A percentile compares a stretch with the other conserved stretches of the same genome.
Evolutionary conservation across 1,140 invertebrate genomes (phyloP).

Genomic region (Kradibia gibbosae): DNA sequence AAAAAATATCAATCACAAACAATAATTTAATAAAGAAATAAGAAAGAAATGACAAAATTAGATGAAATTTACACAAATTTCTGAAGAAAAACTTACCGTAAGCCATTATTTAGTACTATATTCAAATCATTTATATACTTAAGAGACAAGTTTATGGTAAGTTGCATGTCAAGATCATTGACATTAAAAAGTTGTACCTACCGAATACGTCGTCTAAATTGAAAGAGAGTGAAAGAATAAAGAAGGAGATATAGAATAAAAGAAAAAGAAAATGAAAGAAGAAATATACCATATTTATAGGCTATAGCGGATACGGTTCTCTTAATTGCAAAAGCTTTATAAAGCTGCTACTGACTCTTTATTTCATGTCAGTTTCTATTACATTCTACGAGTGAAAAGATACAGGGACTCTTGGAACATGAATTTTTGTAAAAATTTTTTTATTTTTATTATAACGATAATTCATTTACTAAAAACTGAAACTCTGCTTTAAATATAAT

Average conservation of each 20-base stretch:
- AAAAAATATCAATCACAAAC: no score
- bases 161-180: background rate
- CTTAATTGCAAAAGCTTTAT: constrained; percentile 3
- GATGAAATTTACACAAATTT: no score
- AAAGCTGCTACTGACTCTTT: background rate
- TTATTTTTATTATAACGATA: background rate
- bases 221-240: background rate
- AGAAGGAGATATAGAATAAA: background rate
- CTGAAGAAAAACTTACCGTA: no score
- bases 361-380: background rate
- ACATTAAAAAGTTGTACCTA: background rate
- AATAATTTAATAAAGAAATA: no score
- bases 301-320: background rate
- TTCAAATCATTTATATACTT: no score
- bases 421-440: background rate
- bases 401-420: background rate
- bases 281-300: background rate
- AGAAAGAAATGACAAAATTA: no score
- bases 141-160: no score
- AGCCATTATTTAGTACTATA: no score
- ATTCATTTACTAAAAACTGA: no score
- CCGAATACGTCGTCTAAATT: background rate
- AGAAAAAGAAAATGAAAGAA: background rate
- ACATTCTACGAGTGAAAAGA: constrained; percentile 3
- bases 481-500: no score